Base-by-base conservation (phyloP, 1,140 invertebrate species). In the Orchesella cincta region DNA sequence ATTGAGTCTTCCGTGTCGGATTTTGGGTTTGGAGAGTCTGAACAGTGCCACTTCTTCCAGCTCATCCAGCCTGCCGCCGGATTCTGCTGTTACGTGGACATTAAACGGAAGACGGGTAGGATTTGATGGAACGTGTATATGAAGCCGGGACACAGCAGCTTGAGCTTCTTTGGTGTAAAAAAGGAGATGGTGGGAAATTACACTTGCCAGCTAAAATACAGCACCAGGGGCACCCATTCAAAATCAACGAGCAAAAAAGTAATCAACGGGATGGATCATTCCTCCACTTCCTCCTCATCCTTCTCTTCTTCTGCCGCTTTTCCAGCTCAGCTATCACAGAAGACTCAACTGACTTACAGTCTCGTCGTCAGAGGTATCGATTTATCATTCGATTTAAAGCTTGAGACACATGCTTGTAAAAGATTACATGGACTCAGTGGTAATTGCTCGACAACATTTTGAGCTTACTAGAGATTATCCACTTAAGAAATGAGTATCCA, bases 321-420 rank as follows among this genome's bases (percentile, higher is more conserved):
- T 57, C 54, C 23, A 57, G 5, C 54, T 57, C 54, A 57, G 54
- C 18, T 51, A 31, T 5, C 34, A 54, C 36, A 31, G 51, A 1
- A 71, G 39, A 8, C 20, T 34, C 54, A 36, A 54, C 20, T 80
- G 20, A 80, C 79, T 35, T 80, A 80, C 64, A 28, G 23, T n/a
- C 57, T 80, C 23, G 20, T 35, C 71, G 77, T 80, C 62, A 78
- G 78, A 78, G 77, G 79, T 80, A 76, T 73, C 20, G 52, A 62
- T 35, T 33, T 39, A 67, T 72, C 36, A 51, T 46, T 67, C 8
- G 8, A 46, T 46, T 46, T 8, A 46, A 20, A 46, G 39, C 8
- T 46, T 46, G 39, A 46, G 39, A 46, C 39, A 46, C n/a, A n/a
- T n/a, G n/a, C n/a, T n/a, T n/a, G n/a, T n/a, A n/a, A n/a, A n/a